Evolutionary conservation across 2,888 invertebrate genomes (phyloP), one percentile per base, ranked within the genome.

Genomic region (Chelonus formosanus): DNA sequence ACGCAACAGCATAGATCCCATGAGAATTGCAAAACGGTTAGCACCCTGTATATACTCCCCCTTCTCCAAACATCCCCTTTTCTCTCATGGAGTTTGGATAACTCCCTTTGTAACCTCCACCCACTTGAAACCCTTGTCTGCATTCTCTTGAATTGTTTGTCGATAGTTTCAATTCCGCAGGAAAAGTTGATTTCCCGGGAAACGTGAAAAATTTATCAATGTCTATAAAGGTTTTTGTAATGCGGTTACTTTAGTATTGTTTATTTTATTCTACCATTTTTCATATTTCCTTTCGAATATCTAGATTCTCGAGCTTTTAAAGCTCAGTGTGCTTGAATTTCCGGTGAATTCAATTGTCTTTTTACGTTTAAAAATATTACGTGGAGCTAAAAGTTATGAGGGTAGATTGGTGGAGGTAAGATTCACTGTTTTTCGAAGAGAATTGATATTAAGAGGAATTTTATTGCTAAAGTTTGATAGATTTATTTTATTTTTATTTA

Each of bases 131-230:
- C 10, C 43, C 45, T 8, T 10, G 32, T 59, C 43, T 63, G 10
- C 45, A 45, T 47, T 67, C 45, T 48, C 61, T 32, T 52, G 63
- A 59, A 68, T 66, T 66, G 66, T 66, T 66, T 52, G 60, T 63
- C 66, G 57, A 68, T 68, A 68, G 68, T 66, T 68, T 66, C 57
- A 55, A 67, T 58, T 62, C 50, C 47, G 34, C 45, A 48, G 55
- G 50, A 57, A 68, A 68, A 63, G 63, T 66, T 61, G 66, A 63
- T 66, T 63, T 66, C 57, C 53, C 62, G 59, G 54, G 60, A 50
- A 56, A 47, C 52, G 52, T 44, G 44, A 5, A 60, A 57, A 54
- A 67, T 67, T 67, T 58, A 67, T 67, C 53, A 36, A 53, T 62
- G 31, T 53, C 53, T 43, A 8, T 8, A 36, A 40, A 6, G 40